phyloP scores from a whole-genome alignment of 1,140 invertebrate genomes.

The Dufourea novaeangliae region DNA sequence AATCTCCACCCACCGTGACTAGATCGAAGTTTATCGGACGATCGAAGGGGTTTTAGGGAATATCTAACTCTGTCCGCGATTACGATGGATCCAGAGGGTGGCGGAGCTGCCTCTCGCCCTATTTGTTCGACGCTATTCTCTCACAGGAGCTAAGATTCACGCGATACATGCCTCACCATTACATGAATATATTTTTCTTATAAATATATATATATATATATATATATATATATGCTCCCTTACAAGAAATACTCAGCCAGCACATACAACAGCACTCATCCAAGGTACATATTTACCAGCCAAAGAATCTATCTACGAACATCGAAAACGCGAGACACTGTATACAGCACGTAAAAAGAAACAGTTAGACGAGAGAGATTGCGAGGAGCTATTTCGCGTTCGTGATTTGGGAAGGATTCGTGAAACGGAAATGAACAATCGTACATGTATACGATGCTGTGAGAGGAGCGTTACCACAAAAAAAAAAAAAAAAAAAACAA shows the following conservation, averaged over 20 bases:
- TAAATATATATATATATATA: too few species aligned
- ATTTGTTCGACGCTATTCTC: conserved; percentile 13
- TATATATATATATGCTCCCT: conserved; percentile 61
- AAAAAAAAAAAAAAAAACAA: too few species aligned
- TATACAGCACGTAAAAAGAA: conserved; percentile 24
- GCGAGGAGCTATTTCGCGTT: conserved; percentile 36
- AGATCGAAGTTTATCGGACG: too few species aligned
- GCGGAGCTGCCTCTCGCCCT: conserved; percentile 8
- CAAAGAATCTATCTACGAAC: conserved; percentile 30
- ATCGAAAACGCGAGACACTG: conserved; percentile 33
- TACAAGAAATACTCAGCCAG: conserved; percentile 79
- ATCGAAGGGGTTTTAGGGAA: too few species aligned
- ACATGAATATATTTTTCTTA: too few species aligned
- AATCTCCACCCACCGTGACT: too few species aligned
- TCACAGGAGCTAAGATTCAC: conserved; percentile 25
- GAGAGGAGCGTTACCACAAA: conserved; percentile 28
- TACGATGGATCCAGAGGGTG: conserved; percentile 17
- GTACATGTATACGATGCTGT: conserved; percentile 7
- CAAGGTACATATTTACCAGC: conserved; percentile 79
- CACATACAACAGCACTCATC: conserved; percentile 81
- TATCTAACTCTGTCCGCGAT: too few species aligned
- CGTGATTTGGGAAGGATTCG: too few species aligned
- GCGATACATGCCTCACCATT: background rate
- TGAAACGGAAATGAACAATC: background rate
- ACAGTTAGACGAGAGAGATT: conserved; percentile 27